These are phyloP conservation scores for Crypturellus tataupa DNA, from an alignment of 2,797 vertebrate species.

Conservation along the genomic window DNA sequence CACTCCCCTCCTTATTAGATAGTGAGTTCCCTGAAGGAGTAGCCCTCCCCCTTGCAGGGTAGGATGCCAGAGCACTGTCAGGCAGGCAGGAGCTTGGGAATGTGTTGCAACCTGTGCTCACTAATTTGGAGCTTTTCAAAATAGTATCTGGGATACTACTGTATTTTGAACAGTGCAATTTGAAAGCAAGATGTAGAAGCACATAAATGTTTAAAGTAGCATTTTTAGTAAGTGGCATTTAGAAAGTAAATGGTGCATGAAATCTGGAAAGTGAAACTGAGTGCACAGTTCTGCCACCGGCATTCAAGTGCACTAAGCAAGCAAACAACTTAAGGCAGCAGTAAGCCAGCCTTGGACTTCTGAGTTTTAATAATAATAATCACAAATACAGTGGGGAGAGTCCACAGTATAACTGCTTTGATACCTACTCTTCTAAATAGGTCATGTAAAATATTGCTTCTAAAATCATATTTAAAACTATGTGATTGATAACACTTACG, in stretches of 20 bases:
- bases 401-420: not conserved
- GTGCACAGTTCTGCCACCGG: not conserved
- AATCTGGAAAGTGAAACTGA: not conserved
- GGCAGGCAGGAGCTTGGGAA: not conserved
- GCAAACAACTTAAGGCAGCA: not conserved
- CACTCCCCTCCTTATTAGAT: not conserved
- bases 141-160: not conserved
- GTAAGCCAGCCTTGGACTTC: not conserved
- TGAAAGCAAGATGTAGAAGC: not conserved
- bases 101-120: not conserved
- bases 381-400: not conserved
- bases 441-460: not conserved
- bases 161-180: not conserved
- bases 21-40: not conserved
- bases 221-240: not conserved
- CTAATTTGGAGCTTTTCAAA: not conserved
- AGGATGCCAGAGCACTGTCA: not conserved
- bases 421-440: not conserved
- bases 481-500: slow-evolving; percentile 85
- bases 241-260: not conserved
- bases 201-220: not conserved
- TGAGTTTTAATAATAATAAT: not conserved
- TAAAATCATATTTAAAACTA: not conserved
- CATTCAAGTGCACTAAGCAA: not conserved
- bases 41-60: not conserved